phyloP scores from a whole-genome alignment of 2,797 vertebrate species.

The Limosa lapponica region DNA sequence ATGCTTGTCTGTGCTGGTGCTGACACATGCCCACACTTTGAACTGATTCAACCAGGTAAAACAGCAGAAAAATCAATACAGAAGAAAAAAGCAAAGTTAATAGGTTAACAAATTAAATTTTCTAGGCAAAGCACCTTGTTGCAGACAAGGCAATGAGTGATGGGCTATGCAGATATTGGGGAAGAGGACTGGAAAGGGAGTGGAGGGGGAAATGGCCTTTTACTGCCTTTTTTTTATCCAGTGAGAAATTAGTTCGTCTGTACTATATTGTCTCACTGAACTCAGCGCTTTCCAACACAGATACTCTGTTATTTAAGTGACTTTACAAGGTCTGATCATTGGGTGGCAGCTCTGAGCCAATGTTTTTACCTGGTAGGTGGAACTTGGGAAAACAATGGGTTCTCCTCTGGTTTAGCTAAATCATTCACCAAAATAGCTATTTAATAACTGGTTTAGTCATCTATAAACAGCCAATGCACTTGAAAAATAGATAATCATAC shows the following conservation, averaged over 20 bases:
- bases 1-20: not conserved
- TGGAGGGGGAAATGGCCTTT: not conserved
- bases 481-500: not conserved
- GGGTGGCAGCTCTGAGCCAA: slow-evolving; percentile 66
- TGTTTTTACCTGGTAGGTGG: not conserved
- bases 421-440: not conserved
- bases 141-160: not conserved
- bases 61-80: slow-evolving; percentile 1
- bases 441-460: not conserved
- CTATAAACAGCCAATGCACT: not conserved
- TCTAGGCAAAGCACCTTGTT: not conserved
- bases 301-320: not conserved
- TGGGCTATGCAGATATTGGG: not conserved
- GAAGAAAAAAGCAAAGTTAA: not conserved
- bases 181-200: not conserved
- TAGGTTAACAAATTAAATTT: not conserved
- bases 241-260: not conserved
- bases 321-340: slow-evolving; percentile 35
- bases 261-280: not conserved
- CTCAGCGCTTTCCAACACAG: not conserved
- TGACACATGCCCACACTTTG: not conserved
- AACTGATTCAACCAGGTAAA: not conserved
- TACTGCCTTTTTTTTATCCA: not conserved
- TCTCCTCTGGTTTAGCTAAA: not conserved
- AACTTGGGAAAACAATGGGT: not conserved